Evolutionary conservation across 2,113 vertebrate species (phyloP).

Genomic region (Rousettus leschenaultii): DNA sequence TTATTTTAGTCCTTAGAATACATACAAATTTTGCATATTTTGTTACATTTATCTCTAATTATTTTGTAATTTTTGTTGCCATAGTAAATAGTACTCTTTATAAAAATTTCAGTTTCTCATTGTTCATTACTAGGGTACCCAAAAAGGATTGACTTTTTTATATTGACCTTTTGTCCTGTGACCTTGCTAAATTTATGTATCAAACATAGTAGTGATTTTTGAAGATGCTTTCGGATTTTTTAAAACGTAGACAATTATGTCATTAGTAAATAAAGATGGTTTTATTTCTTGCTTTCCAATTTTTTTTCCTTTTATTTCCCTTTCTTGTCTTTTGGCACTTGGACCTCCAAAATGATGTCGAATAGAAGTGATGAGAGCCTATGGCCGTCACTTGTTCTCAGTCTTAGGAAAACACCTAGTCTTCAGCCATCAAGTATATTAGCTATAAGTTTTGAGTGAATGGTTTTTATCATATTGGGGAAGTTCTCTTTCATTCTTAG

Average conservation of each 20-base stretch:
- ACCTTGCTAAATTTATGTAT: background rate
- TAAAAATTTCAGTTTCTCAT: background rate
- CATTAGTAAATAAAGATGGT: background rate
- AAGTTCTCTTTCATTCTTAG: background rate
- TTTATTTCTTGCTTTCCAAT: background rate
- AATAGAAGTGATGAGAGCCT: background rate
- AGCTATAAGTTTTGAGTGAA: too few species aligned
- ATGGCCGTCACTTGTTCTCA: background rate
- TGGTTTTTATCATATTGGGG: too few species aligned
- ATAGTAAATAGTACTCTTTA: too few species aligned
- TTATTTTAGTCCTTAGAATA: background rate
- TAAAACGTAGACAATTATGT: background rate
- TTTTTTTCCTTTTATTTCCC: background rate
- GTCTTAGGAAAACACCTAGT: background rate
- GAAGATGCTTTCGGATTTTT: background rate
- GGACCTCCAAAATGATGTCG: background rate
- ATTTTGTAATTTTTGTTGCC: background rate
- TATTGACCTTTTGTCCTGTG: background rate
- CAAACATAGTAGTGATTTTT: background rate
- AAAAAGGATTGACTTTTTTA: background rate
- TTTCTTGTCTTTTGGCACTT: background rate
- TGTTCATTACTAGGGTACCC: background rate
- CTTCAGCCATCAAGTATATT: background rate
- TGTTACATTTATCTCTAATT: background rate
- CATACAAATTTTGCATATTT: background rate